Percentiles rank a stretch among this genome's conserved stretches.
These are phyloP conservation scores for Theodoxus fluviatilis DNA, from an alignment of 2,888 invertebrate species.

Conservation along the genomic window DNA sequence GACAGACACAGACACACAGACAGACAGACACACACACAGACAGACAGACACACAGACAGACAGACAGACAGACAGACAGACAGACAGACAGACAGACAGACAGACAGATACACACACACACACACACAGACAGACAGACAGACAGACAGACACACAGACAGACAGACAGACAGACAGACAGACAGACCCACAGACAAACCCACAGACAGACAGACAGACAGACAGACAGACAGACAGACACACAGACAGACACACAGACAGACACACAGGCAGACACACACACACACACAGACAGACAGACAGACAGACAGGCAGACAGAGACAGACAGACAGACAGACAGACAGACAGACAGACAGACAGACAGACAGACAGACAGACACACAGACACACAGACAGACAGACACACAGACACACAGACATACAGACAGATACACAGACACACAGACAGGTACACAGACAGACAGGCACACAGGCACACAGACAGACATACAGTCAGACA, in stretches of 20 bases:
- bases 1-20: conserved; percentile 17
- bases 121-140: background rate
- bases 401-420: background rate
- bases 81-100: background rate
- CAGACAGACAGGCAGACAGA: conserved; percentile 3
- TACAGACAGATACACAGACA: background rate
- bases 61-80: conserved; percentile 11
- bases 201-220: background rate
- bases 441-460: conserved; percentile 12
- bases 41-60: background rate
- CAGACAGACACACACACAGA: conserved; percentile 7
- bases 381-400: conserved; percentile 8
- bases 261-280: background rate
- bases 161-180: background rate
- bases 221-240: background rate
- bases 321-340: background rate
- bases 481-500: conserved; percentile 15
- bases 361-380: background rate
- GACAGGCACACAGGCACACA: conserved; percentile 18
- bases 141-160: background rate
- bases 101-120: background rate
- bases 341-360: background rate
- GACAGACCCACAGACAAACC: background rate
- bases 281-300: conserved; percentile 5
- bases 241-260: background rate